Percentiles rank a stretch among this genome's conserved stretches.
Evolutionary conservation across 2,113 vertebrate genomes (phyloP).

Genomic region (Platichthys flesus): DNA sequence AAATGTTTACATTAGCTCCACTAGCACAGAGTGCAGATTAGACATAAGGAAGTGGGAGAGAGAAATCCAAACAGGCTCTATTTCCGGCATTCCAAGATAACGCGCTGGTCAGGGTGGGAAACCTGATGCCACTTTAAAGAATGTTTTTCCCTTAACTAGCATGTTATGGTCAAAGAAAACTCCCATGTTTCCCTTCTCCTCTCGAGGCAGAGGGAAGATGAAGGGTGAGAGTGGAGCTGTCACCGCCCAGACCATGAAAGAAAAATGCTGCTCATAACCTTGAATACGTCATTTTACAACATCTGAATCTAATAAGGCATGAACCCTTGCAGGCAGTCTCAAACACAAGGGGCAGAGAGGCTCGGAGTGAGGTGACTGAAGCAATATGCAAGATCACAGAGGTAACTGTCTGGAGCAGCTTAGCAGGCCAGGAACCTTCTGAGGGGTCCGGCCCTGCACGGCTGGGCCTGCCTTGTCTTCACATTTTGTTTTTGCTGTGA

Average conservation of each 20-base stretch:
- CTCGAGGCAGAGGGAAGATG: constrained; percentile 5
- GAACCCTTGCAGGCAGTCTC: constrained; percentile 19
- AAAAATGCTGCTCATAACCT: constrained; percentile 32
- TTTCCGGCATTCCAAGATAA: constrained; percentile 76
- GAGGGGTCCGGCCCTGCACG: constrained; percentile 19
- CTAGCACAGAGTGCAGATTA: constrained; percentile 57
- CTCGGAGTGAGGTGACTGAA: constrained; percentile 27
- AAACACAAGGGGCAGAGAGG: constrained; percentile 11
- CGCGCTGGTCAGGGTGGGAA: constrained; percentile 64
- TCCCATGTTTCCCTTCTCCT: constrained; percentile 42
- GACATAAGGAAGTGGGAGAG: constrained; percentile 69
- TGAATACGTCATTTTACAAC: constrained; percentile 59
- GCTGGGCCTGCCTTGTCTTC: constrained; percentile 31
- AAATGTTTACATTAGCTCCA: constrained; percentile 75
- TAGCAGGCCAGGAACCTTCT: constrained; percentile 29
- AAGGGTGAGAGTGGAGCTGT: constrained; percentile 56
- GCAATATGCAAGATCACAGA: constrained; percentile 31
- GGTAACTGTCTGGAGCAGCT: constrained; percentile 13
- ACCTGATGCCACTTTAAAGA: constrained; percentile 71
- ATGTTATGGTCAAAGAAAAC: constrained; percentile 51
- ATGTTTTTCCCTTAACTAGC: constrained; percentile 59
- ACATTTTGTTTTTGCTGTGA: constrained; percentile 42
- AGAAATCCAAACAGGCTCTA: constrained; percentile 69
- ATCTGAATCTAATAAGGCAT: constrained; percentile 68
- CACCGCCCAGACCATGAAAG: constrained; percentile 70